Evolutionary conservation across 2,113 vertebrate genomes (phyloP).

Genomic region (Poicephalus meyeri): DNA sequence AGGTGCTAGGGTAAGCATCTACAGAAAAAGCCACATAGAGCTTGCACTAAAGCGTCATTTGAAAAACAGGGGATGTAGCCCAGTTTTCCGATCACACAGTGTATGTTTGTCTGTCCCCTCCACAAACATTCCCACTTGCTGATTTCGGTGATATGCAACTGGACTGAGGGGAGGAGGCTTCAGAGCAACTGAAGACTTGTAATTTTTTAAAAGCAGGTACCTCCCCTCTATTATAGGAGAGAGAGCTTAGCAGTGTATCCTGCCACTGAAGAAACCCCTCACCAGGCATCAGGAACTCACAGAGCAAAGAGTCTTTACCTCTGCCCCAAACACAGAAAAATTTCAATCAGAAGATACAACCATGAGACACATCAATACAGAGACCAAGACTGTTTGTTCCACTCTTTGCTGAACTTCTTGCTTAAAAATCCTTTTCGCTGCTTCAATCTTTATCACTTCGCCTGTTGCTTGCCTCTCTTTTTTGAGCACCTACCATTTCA

Average conservation of each 20-base stretch:
- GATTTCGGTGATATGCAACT: background rate
- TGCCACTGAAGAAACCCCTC: background rate
- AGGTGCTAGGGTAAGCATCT: background rate
- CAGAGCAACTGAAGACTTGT: background rate
- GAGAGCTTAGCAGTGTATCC: background rate
- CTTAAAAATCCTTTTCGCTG: background rate
- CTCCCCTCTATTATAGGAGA: background rate
- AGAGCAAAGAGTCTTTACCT: background rate
- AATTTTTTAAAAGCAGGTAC: background rate
- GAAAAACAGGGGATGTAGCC: background rate
- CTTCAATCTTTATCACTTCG: background rate
- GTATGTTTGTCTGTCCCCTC: background rate
- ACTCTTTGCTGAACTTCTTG: background rate
- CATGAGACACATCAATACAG: background rate
- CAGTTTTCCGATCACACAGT: background rate
- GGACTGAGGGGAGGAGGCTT: background rate
- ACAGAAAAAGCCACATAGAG: background rate
- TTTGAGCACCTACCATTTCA: background rate
- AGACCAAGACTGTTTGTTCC: background rate
- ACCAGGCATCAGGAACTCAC: background rate
- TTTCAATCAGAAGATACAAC: background rate
- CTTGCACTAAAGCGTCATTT: background rate
- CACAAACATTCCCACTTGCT: background rate
- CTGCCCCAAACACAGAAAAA: background rate
- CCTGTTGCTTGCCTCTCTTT: background rate